Conservation (phyloP, 2,888 invertebrate genomes). For the Machimus atricapillus region DNA sequence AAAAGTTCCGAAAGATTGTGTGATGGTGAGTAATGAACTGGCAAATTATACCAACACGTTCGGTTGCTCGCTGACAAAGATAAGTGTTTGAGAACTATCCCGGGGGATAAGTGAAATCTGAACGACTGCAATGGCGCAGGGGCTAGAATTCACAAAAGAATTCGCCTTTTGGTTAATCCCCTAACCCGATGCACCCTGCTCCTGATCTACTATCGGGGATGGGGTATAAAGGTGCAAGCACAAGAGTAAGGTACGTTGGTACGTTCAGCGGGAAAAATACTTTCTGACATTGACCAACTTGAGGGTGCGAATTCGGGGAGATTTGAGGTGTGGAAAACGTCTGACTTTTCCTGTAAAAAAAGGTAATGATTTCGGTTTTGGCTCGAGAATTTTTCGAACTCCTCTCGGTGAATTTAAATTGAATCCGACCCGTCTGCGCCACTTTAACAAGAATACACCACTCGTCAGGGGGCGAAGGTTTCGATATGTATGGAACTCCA, state of each 20-base stretch:
- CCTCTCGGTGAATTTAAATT: background rate
- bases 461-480: background rate
- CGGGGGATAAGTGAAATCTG: constrained; percentile 20
- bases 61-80: constrained; percentile 15
- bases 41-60: constrained; percentile 29
- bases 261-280: background rate
- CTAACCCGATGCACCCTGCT: background rate
- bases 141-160: background rate
- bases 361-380: background rate
- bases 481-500: background rate
- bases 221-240: background rate
- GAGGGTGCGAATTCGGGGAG: background rate
- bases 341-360: background rate
- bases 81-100: constrained; percentile 19
- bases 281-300: constrained; percentile 3
- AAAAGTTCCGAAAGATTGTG: constrained; percentile 20
- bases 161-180: constrained; percentile 3
- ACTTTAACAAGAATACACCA: background rate
- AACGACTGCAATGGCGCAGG: constrained; percentile 9
- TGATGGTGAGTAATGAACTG: constrained; percentile 34
- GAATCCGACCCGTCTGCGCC: background rate
- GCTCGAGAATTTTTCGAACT: background rate
- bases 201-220: too few relatives aligned
- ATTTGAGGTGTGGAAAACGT: background rate
- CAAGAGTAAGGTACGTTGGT: background rate